Base-by-base conservation (phyloP, 2,113 vertebrate species). In the Microtus ochrogaster region DNA sequence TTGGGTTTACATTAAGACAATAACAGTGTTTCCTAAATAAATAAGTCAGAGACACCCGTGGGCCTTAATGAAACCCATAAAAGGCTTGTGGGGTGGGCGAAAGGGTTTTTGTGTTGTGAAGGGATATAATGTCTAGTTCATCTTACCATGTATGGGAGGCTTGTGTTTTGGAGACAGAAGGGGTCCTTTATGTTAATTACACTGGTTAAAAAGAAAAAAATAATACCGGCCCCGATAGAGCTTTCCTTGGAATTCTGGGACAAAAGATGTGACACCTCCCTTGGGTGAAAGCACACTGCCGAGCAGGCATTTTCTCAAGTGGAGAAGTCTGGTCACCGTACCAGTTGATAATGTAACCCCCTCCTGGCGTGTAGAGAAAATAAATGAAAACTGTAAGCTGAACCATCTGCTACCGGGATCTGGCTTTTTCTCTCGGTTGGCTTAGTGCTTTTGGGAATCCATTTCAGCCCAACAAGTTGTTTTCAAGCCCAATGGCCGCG, bases 1-100 rank as follows among this genome's bases (percentile, higher is more conserved):
- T 98, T 97, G 98, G 97, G 98, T 98, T 98, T 98, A 98, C 97
- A 92, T 98, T 99, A 98, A 98, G 98, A 99, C 98, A 99, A 98
- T 98, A 97, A 97, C 97, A 98, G 97, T 96, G 95, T 97, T 98
- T 98, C 98, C 96, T 98, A 98, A 98, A 98, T 97, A 98, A 98
- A 97, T 95, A 98, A 97, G 95, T 95, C 95, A 93, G 52, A 94
- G 97, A 86, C 91, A 92, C 96, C 95, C 94, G 47, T 89, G 96
- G 91, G 92, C 86, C 97, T 97, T 92, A 98, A 96, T 98, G 72
- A 87, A 61, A 39, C 94, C 73, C 95, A 88, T 95, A 97, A 96
- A 96, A 94, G 97, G 91, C 78, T 90, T 97, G 91, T 49, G 70
- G 94, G 76, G 47, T 14, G 92, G 95, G 88, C 92, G 70, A 52